phyloP scores from a whole-genome alignment of 2,888 invertebrate species.

The Hirtodrosophila duncani region DNA sequence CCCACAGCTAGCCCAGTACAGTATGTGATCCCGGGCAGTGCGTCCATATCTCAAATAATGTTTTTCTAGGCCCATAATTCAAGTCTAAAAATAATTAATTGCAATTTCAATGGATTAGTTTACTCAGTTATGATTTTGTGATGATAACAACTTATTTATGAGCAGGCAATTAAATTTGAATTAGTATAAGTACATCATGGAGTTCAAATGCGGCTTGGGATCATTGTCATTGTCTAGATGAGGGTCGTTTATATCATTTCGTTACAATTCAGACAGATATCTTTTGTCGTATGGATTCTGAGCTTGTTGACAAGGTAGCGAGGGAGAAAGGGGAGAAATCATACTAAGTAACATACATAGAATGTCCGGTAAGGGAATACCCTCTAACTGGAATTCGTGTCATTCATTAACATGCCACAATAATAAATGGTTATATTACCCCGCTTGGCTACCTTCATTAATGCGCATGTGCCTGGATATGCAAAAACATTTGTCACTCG shows the following conservation, averaged over 20 bases:
- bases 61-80: slow-evolving; percentile 84
- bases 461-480: slow-evolving; percentile 5
- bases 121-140: slow-evolving; percentile 19
- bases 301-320: too few relatives aligned
- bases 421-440: slow-evolving; percentile 24
- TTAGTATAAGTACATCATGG: slow-evolving; percentile 18
- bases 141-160: slow-evolving; percentile 42
- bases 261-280: too few relatives aligned
- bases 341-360: not conserved
- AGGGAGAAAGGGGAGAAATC: not conserved
- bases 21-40: slow-evolving; percentile 84
- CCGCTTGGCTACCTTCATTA: slow-evolving; percentile 19
- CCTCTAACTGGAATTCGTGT: slow-evolving; percentile 26
- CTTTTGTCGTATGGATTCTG: too few relatives aligned
- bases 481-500: slow-evolving; percentile 40
- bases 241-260: too few relatives aligned
- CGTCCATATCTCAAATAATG: slow-evolving; percentile 88
- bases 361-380: slow-evolving; percentile 27
- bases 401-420: slow-evolving; percentile 39
- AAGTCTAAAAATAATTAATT: slow-evolving; percentile 53
- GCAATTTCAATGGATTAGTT: slow-evolving; percentile 17
- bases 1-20: slow-evolving; percentile 80
- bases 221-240: slow-evolving; percentile 24
- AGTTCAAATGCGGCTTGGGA: slow-evolving; percentile 32
- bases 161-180: slow-evolving; percentile 39